Evolutionary conservation across 1,140 invertebrate genomes (phyloP).

Genomic region (Agraylea sexmaculata): DNA sequence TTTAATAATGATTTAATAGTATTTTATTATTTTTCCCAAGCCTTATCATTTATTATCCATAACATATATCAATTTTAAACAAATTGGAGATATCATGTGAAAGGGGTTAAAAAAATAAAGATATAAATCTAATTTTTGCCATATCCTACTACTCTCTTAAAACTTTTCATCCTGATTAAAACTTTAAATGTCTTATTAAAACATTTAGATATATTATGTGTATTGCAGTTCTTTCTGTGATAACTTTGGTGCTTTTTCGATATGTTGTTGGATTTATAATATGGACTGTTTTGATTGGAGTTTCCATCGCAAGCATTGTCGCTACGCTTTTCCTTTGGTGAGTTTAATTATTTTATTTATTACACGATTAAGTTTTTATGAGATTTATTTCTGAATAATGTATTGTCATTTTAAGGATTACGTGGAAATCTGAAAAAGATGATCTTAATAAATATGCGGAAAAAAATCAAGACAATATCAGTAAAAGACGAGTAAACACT

Average conservation of each 20-base stretch:
- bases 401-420: conserved; percentile 24
- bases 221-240: conserved; percentile 45
- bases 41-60: too few species aligned
- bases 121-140: too few species aligned
- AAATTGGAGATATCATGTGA: too few species aligned
- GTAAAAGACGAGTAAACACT: conserved; percentile 24
- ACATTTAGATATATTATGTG: conserved; percentile 9
- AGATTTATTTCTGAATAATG: conserved; percentile 8
- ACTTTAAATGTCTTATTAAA: conserved; percentile 8
- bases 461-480: conserved; percentile 22
- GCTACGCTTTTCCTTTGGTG: conserved; percentile 58
- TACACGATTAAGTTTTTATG: neutral
- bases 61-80: too few species aligned
- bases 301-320: conserved; percentile 44
- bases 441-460: conserved; percentile 10
- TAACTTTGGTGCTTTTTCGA: conserved; percentile 49
- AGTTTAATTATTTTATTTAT: conserved; percentile 20
- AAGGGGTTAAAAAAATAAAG: too few species aligned
- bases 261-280: conserved; percentile 52
- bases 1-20: too few species aligned
- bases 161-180: too few species aligned
- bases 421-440: conserved; percentile 28
- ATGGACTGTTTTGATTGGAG: conserved; percentile 52
- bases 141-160: too few species aligned
- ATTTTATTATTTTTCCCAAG: too few species aligned